These are phyloP conservation scores for Glandiceps talaboti DNA, from an alignment of 53 echinoderm and acorn worm species.

Conservation along the genomic window DNA sequence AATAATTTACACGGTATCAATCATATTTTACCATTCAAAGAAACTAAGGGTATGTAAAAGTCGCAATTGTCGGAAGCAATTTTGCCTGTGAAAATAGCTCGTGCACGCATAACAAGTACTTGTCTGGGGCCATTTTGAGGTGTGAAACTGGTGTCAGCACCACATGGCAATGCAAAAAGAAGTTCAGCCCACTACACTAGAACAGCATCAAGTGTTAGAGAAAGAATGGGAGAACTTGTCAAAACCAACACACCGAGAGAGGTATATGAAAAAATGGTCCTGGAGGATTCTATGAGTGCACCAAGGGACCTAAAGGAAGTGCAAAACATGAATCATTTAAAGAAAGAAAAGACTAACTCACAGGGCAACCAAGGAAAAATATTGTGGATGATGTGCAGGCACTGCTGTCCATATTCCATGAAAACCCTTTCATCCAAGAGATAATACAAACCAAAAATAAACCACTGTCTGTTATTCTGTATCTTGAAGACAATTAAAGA, in stretches of 20 bases:
- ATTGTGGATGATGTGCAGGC: constrained; percentile 6
- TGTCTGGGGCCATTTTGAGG: no score
- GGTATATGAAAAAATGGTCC: constrained; percentile 5
- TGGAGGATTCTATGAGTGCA: not conserved
- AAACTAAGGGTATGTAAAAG: no score
- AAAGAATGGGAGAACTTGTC: constrained; percentile 4
- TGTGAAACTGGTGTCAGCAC: no score
- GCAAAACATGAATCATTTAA: not conserved
- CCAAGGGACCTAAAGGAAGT: constrained; percentile 16
- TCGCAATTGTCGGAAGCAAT: no score
- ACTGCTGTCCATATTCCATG: not conserved
- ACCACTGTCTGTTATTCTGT: constrained; percentile 10
- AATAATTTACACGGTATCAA: no score
- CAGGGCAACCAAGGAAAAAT: not conserved
- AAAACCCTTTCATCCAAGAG: no score
- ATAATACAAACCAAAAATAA: constrained; percentile 7
- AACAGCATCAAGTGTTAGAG: not conserved
- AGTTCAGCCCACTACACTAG: not conserved
- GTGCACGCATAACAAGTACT: no score
- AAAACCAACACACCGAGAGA: constrained; percentile 3
- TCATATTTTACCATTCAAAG: no score
- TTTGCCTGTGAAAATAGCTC: no score
- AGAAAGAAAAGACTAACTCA: not conserved
- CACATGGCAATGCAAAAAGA: constrained; percentile 13
- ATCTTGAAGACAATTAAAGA: constrained; percentile 8